Percentiles rank a stretch among this genome's conserved stretches.
phyloP scores from a whole-genome alignment of 2,113 vertebrate species.

The Calypte anna region DNA sequence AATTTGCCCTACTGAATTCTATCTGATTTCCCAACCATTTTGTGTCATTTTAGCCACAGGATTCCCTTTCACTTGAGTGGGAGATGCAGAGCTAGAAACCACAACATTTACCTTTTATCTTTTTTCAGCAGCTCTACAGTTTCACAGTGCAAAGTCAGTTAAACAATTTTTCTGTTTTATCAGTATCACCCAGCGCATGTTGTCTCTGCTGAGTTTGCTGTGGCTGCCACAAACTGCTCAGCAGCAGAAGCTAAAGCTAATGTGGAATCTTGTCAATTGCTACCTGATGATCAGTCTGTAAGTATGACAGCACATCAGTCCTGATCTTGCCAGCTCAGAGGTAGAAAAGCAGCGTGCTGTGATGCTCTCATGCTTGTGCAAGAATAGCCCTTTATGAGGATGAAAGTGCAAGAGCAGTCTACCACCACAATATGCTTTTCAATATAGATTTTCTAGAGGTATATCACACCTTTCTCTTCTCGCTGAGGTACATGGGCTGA shows the following conservation, averaged over 20 bases:
- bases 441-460: neutral
- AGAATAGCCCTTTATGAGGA: neutral
- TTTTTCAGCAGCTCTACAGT: neutral
- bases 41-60: slow-evolving; percentile 28
- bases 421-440: neutral
- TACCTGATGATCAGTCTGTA: slow-evolving; percentile 60
- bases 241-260: slow-evolving; percentile 30
- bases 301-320: slow-evolving; percentile 10
- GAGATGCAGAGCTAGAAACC: neutral
- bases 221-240: slow-evolving; percentile 74
- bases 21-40: neutral
- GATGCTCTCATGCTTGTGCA: neutral
- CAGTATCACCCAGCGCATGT: neutral
- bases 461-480: neutral
- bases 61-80: neutral
- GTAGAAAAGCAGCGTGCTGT: neutral
- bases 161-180: slow-evolving; percentile 23
- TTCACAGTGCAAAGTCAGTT: neutral
- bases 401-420: neutral
- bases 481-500: neutral
- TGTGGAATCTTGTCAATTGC: slow-evolving; percentile 45
- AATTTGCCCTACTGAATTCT: neutral
- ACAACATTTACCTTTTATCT: neutral
- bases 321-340: neutral
- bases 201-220: slow-evolving; percentile 67